Evolutionary conservation across 2,888 invertebrate species (phyloP).

Genomic region (Eupeodes luniger): DNA sequence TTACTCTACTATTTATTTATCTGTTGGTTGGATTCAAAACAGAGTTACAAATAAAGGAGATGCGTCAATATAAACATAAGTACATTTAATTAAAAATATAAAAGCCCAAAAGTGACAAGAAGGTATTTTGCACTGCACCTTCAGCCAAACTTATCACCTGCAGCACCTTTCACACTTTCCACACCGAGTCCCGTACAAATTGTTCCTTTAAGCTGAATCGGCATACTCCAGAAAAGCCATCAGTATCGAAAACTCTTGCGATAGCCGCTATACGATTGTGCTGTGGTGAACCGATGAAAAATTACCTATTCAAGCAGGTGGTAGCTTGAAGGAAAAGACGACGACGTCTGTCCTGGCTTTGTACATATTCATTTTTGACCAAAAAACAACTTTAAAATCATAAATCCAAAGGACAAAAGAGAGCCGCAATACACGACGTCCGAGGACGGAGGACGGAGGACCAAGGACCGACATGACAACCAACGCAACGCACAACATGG

Average conservation of each 20-base stretch:
- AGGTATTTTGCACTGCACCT: neutral
- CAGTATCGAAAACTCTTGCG: conserved; percentile 47
- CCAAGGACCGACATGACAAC: neutral
- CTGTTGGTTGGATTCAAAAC: neutral
- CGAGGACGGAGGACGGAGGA: no score
- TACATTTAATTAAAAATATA: neutral
- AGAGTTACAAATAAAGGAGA: no score
- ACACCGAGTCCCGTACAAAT: conserved; percentile 37
- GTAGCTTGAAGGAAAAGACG: conserved; percentile 9
- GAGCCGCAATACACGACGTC: conserved; percentile 7
- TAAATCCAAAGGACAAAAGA: conserved; percentile 68
- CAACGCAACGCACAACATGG: neutral
- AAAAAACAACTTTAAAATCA: conserved; percentile 60
- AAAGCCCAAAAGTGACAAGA: conserved; percentile 1
- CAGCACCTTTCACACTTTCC: conserved; percentile 37
- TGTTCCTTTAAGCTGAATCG: conserved; percentile 55
- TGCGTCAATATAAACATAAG: neutral
- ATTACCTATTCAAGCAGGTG: conserved; percentile 68
- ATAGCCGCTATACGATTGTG: conserved; percentile 42
- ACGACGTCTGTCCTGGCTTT: neutral
- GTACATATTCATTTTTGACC: conserved; percentile 27
- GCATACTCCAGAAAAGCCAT: conserved; percentile 46
- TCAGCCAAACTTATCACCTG: conserved; percentile 48
- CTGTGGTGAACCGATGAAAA: conserved; percentile 61
- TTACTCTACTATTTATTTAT: no score